Evolutionary conservation across 2,113 vertebrate species (phyloP).

Genomic region (Pogonocichla stellata): DNA sequence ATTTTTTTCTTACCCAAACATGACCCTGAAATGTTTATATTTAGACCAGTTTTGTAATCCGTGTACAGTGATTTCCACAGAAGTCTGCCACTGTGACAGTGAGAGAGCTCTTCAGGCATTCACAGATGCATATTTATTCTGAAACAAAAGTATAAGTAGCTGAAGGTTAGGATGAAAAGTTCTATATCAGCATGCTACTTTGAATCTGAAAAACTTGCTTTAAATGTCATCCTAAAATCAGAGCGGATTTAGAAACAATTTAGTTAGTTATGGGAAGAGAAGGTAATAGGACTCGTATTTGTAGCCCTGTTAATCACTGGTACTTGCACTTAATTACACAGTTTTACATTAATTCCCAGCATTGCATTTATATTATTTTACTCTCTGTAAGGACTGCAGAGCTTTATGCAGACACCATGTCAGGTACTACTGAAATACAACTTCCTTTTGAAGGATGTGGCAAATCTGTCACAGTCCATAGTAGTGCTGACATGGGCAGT

Average conservation of each 20-base stretch:
- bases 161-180: not conserved
- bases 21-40: not conserved
- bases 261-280: slow-evolving; percentile 35
- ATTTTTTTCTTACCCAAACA: not conserved
- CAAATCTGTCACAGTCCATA: not conserved
- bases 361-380: not conserved
- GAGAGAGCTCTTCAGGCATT: not conserved
- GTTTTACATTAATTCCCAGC: not conserved
- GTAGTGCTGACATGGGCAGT: not conserved
- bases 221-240: not conserved
- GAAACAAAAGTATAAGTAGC: not conserved
- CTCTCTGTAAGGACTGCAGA: not conserved
- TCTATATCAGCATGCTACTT: not conserved
- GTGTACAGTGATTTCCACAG: not conserved
- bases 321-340: not conserved
- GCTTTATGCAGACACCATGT: not conserved
- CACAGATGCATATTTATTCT: not conserved
- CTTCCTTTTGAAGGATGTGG: not conserved
- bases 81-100: not conserved
- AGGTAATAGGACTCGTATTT: not conserved
- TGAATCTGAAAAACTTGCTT: not conserved
- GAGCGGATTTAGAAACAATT: slow-evolving; percentile 23
- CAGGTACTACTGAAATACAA: not conserved
- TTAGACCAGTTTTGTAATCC: not conserved
- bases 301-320: not conserved